phyloP scores from a whole-genome alignment of 2,113 vertebrate species.

The Ochotona princeps region DNA sequence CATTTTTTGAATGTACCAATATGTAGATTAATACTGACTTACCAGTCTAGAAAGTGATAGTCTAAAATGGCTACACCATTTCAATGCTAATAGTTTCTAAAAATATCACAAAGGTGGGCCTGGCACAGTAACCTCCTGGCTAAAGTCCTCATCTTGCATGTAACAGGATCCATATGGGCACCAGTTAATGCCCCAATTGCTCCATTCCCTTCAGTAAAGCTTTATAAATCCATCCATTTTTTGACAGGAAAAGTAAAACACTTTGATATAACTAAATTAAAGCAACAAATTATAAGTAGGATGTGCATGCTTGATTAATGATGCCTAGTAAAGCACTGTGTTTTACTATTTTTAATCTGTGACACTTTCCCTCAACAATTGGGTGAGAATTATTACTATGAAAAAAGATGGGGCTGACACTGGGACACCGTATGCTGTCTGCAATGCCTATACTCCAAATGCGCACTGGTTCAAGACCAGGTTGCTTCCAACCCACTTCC shows the following conservation, averaged over 20 bases:
- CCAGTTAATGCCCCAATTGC: too few relatives aligned
- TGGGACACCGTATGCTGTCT: too few relatives aligned
- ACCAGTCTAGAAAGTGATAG: background rate
- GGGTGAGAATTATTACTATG: background rate
- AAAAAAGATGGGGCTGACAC: background rate
- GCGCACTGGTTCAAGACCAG: too few relatives aligned
- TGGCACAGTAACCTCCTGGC: too few relatives aligned
- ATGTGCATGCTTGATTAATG: background rate
- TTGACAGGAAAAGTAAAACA: background rate
- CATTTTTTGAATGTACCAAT: background rate
- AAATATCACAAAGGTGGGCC: too few relatives aligned
- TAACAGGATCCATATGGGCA: too few relatives aligned
- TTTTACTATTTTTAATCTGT: background rate
- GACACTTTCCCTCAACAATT: background rate
- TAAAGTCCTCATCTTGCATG: too few relatives aligned
- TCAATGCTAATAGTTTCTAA: background rate
- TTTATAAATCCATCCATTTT: background rate
- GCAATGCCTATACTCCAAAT: too few relatives aligned
- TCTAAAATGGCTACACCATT: background rate
- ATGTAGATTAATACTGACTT: background rate
- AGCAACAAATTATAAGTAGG: background rate
- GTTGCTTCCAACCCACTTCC: too few relatives aligned
- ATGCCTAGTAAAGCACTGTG: background rate
- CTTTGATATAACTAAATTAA: background rate
- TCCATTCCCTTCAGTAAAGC: too few relatives aligned